These are phyloP conservation scores for Cyclina sinensis DNA, from an alignment of 1,140 invertebrate genomes.

Conservation along the genomic window DNA sequence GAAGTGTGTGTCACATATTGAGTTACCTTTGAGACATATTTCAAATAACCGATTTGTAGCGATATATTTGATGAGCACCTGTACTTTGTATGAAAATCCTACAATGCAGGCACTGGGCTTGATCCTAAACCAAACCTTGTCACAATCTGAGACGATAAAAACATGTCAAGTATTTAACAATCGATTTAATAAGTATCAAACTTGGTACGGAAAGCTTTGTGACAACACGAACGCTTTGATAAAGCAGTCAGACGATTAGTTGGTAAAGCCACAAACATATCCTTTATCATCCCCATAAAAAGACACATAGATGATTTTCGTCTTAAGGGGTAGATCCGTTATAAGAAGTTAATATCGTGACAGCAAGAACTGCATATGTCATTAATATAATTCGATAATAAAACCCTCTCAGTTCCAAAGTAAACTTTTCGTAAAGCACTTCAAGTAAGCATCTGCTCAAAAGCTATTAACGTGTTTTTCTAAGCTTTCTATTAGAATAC, in stretches of 20 bases:
- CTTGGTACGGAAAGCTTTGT: constrained; percentile 19
- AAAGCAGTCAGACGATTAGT: background rate
- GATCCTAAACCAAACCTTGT: background rate
- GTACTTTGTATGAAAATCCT: background rate
- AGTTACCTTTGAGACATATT: background rate
- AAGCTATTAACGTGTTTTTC: constrained; percentile 50
- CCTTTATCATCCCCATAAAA: constrained; percentile 1
- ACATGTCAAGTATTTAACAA: constrained; percentile 25
- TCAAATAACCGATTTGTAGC: background rate
- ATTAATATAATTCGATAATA: constrained; percentile 32
- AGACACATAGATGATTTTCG: background rate
- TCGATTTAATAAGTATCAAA: constrained; percentile 22
- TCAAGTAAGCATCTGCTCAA: constrained; percentile 29
- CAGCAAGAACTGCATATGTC: background rate
- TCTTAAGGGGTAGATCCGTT: constrained; percentile 22
- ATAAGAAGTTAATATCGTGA: background rate
- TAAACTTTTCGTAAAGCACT: constrained; percentile 18
- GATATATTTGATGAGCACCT: background rate
- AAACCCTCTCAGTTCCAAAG: constrained; percentile 22
- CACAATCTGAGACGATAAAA: background rate
- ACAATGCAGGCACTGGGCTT: background rate
- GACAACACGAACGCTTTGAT: constrained; percentile 13
- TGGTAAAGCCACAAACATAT: background rate
- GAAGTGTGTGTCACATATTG: background rate
- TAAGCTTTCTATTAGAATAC: constrained; percentile 29